Conservation (phyloP, 2,113 vertebrate genomes). For the Aviceda subcristata region DNA sequence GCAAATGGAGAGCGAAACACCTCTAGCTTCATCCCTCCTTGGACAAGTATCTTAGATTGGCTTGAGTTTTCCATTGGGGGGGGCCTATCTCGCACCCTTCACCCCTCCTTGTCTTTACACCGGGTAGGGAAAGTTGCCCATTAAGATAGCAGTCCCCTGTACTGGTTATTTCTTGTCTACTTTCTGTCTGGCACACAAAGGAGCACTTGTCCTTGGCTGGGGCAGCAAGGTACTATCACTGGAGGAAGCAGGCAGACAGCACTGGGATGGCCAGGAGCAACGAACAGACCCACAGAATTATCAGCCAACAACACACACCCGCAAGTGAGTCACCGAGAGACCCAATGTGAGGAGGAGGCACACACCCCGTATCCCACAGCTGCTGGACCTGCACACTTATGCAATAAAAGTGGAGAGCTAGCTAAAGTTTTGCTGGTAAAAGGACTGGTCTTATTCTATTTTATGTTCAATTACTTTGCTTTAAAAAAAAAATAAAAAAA, state of each 20-base stretch:
- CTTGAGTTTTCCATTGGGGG: not conserved
- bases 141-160: not conserved
- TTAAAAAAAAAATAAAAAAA: not conserved
- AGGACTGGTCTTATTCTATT: not conserved
- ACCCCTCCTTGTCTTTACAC: not conserved
- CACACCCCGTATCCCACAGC: not conserved
- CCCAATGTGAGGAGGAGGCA: fast-evolving
- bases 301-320: not conserved
- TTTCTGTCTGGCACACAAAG: not conserved
- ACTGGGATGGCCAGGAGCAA: not conserved
- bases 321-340: not conserved
- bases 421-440: not conserved
- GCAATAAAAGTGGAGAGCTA: not conserved
- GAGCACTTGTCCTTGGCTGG: not conserved
- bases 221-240: not conserved
- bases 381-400: not conserved
- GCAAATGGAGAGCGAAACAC: not conserved
- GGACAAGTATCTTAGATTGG: not conserved
- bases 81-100: not conserved
- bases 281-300: not conserved
- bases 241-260: not conserved
- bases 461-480: not conserved
- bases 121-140: not conserved
- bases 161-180: not conserved
- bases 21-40: not conserved